Evolutionary conservation across 2,888 invertebrate species (phyloP), one percentile per base, ranked within the genome.

Genomic region (Lysandra coridon): DNA sequence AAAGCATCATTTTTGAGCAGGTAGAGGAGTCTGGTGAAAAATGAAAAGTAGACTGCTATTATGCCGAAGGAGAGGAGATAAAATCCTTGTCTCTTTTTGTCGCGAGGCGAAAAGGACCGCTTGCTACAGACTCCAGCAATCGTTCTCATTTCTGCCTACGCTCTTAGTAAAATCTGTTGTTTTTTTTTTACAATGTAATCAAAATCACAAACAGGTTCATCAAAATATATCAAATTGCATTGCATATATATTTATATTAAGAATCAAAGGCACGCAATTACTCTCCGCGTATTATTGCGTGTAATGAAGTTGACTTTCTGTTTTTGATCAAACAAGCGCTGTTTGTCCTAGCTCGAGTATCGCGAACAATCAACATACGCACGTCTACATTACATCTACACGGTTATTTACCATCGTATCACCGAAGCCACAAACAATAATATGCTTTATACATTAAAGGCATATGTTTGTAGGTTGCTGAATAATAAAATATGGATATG

Each of bases 261-360:
- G 14, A 33, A 69, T 69, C 69, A 14, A 33, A 17, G 4, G 33
- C 33, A 69, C 69, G 69, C 33, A 69, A 69, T 69, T 69, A 69
- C 69, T 33, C 33, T 69, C 69, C 69, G 30, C 30, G 69, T 69
- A 37, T 69, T 69, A 64, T 33, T 33, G 69, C 17, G 69, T 33
- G 69, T 69, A 33, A 33, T 69, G 33, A 64, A 69, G 69, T 69
- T 69, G 33, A 37, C 37, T 69, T 69, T 69, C 69, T 69, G 69
- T 69, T 69, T 33, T 69, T 69, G 33, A 69, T 69, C 69, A 69
- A 69, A 69, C 69, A 69, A 5, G 5, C 69, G 33, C 5, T 69
- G 69, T 69, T 69, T 69, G 69, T 69, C 37, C 33, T 69, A 69
- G 69, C 69, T 69, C 33, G 69, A 69, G 69, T 69, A 69, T 5